Percentiles rank a stretch among this genome's conserved stretches.
Conservation (phyloP, 2,888 invertebrate genomes). For the Trypoxylon attenuatum region DNA sequence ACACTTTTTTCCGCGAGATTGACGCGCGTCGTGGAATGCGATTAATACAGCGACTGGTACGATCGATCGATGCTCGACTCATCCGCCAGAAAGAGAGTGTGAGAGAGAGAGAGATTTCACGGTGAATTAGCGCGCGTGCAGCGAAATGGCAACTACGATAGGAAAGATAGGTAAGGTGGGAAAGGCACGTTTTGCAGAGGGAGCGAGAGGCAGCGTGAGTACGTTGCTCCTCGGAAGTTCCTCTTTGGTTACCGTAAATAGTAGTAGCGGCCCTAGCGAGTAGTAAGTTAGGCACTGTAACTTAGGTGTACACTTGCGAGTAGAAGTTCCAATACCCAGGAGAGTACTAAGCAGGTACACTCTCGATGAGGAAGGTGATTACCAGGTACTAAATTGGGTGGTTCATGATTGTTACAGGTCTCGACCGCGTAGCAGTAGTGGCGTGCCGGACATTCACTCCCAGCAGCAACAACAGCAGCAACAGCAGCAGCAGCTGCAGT, state of each 20-base stretch:
- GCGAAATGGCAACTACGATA: no score
- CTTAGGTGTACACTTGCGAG: no score
- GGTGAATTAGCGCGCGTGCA: neutral
- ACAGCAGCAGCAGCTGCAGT: conserved; percentile 79
- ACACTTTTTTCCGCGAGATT: no score
- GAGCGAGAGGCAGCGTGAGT: no score
- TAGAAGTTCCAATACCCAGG: no score
- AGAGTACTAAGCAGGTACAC: neutral
- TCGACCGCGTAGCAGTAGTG: conserved; percentile 86
- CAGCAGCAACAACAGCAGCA: conserved; percentile 77
- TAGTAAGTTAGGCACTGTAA: no score
- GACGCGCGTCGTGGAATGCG: neutral
- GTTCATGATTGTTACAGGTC: conserved; percentile 79
- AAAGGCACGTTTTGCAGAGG: no score
- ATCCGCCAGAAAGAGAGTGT: no score
- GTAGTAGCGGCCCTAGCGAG: no score
- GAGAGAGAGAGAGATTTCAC: neutral
- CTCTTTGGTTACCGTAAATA: no score
- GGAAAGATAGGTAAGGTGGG: no score
- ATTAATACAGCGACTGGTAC: neutral
- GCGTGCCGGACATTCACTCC: conserved; percentile 87
- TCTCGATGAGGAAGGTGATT: neutral
- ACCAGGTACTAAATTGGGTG: conserved; percentile 8
- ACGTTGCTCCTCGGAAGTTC: no score
- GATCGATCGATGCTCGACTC: neutral